Base-by-base conservation (phyloP, 2,113 vertebrate genomes). In the Micromys minutus region DNA sequence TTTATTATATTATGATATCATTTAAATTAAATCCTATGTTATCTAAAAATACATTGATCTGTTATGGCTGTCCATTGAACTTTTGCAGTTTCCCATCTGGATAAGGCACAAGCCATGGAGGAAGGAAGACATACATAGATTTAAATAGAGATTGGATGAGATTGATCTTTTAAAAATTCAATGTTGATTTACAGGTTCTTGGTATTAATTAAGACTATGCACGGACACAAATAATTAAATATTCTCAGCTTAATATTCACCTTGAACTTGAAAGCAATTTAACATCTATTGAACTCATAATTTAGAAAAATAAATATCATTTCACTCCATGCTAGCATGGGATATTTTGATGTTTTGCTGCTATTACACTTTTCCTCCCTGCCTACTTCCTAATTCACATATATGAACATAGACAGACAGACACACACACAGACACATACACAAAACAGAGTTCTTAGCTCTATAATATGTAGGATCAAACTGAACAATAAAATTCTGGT, bases 191-290 rank as follows among this genome's bases (percentile, higher is more conserved):
- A 17, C 9, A 76, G 45, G 79, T 11, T 8, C 26, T 83, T 74
- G 1, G 2, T 50, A 95, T 79, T 93, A 88, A 85, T 11, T 72
- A 83, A 95, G 42, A 59, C 42, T 80, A 72, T 0, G 36, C 0
- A 90, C 57, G 9, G 5, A 6, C 22, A 92, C 16, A 52, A 92
- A 85, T 65, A 87, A 42, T 79, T 89, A 92, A 88, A 59, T 59
- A 55, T 1, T 76, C 12, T 13, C 19, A 45, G 84, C 65, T 94
- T 77, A 72, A 90, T 55, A 67, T 85, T 94, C 90, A 89, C 79
- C 13, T 92, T 80, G 69, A 11, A 52, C 79, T 92, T 92, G 31
- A 36, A 94, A 96, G 81, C 65, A 88, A 71, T 87, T 29, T 63
- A 65, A 45, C 11, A 93, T 89, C 85, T 4, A 65, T 50, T 93